A percentile compares a stretch with the other conserved stretches of the same genome.
phyloP scores from a whole-genome alignment of 2,113 vertebrate species.

The Mormoops blainvillei region DNA sequence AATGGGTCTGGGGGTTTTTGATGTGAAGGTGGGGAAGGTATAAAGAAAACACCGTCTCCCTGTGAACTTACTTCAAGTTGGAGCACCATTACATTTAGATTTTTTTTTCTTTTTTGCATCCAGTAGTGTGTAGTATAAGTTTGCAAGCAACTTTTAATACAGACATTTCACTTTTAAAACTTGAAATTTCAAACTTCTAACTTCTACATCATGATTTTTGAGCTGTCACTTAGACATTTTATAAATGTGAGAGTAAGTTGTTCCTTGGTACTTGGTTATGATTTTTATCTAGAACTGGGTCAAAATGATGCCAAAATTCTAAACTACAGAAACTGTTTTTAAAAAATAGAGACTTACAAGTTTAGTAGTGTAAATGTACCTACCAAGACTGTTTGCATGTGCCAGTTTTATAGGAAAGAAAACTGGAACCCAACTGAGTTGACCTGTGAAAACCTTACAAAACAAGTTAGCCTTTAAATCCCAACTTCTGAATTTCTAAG shows the following conservation, averaged over 20 bases:
- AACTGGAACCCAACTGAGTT: background rate
- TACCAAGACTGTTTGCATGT: background rate
- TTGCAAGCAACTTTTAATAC: background rate
- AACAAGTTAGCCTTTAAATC: background rate
- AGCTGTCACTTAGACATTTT: background rate
- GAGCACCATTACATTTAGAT: background rate
- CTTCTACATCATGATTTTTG: background rate
- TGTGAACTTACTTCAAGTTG: background rate
- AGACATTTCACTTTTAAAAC: background rate
- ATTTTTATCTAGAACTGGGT: background rate
- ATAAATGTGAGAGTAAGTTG: slow-evolving; percentile 3
- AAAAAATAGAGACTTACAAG: background rate
- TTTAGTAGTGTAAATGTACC: background rate
- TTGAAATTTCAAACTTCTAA: background rate
- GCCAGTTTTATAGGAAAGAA: slow-evolving; percentile 1
- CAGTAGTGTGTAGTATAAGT: background rate
- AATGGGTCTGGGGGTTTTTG: background rate
- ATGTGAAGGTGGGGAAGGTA: background rate
- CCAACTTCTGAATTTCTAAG: background rate
- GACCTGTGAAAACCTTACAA: background rate
- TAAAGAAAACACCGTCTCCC: background rate
- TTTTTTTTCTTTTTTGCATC: background rate
- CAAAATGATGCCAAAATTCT: background rate
- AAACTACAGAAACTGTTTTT: background rate
- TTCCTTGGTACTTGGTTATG: background rate